Percentiles rank a stretch among this genome's conserved stretches.
phyloP scores from a whole-genome alignment of 2,113 vertebrate genomes.

The rat (Rattus norvegicus) region DNA sequence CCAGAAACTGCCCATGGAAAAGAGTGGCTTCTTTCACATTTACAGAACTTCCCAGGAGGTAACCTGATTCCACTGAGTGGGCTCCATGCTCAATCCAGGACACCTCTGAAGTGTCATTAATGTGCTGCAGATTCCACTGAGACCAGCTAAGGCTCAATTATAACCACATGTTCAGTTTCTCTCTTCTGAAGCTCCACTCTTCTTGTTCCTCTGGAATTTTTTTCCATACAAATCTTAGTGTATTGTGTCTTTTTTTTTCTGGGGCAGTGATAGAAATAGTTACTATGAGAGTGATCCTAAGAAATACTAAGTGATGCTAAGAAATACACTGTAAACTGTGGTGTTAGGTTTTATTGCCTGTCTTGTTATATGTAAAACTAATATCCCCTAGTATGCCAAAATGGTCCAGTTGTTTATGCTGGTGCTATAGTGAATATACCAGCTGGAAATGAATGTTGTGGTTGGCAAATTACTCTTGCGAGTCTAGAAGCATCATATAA shows the following conservation, averaged over 20 bases:
- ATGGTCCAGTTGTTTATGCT: neutral
- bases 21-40: neutral
- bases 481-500: conserved; percentile 9
- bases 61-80: neutral
- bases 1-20: neutral
- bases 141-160: neutral
- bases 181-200: neutral
- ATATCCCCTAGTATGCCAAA: too few relatives aligned
- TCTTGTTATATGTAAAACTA: neutral
- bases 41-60: neutral
- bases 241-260: neutral
- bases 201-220: neutral
- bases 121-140: neutral
- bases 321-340: neutral
- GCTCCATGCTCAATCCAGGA: neutral
- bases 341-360: neutral
- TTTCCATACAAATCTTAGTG: neutral
- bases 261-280: neutral
- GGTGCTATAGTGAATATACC: neutral
- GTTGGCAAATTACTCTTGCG: neutral
- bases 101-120: neutral
- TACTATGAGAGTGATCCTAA: neutral
- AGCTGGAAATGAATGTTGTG: neutral
- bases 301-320: neutral
- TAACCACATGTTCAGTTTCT: neutral